Conservation (phyloP, 2,797 vertebrate species). For the Phataginus tricuspis region DNA sequence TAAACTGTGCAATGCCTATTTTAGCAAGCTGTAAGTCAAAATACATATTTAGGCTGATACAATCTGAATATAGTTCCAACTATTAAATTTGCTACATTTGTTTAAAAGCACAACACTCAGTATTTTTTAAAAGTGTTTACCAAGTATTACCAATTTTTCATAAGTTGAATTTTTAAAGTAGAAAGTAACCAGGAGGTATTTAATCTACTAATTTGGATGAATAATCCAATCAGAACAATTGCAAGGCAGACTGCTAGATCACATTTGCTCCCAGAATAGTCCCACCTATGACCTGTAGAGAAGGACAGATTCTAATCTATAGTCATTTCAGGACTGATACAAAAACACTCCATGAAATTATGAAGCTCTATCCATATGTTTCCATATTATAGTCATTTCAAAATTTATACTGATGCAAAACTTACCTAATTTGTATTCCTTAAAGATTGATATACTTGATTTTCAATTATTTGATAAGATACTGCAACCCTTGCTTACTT, state of each 20-base stretch:
- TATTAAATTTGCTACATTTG: slow-evolving; percentile 58
- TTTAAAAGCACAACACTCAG: slow-evolving; percentile 60
- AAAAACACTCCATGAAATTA: neutral
- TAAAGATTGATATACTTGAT: neutral
- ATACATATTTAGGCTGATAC: neutral
- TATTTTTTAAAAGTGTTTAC: slow-evolving; percentile 48
- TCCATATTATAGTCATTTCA: neutral
- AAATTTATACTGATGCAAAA: neutral
- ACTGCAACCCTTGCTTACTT: neutral
- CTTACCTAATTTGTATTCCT: neutral
- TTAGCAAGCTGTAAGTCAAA: slow-evolving; percentile 2
- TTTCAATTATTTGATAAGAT: neutral
- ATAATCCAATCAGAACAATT: slow-evolving; percentile 50
- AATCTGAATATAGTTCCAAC: neutral
- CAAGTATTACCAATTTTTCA: slow-evolving; percentile 42
- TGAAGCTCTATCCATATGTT: neutral
- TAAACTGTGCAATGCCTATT: neutral
- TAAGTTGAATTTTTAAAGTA: slow-evolving; percentile 28
- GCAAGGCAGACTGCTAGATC: neutral
- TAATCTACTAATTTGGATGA: slow-evolving; percentile 41
- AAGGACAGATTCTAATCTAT: neutral
- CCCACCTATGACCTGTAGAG: neutral
- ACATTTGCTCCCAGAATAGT: neutral
- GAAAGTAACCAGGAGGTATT: slow-evolving; percentile 33
- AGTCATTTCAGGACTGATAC: neutral